Evolutionary conservation across 2,888 invertebrate species (phyloP), one percentile per base, ranked within the genome.

Genomic region (Margaritifera margaritifera): DNA sequence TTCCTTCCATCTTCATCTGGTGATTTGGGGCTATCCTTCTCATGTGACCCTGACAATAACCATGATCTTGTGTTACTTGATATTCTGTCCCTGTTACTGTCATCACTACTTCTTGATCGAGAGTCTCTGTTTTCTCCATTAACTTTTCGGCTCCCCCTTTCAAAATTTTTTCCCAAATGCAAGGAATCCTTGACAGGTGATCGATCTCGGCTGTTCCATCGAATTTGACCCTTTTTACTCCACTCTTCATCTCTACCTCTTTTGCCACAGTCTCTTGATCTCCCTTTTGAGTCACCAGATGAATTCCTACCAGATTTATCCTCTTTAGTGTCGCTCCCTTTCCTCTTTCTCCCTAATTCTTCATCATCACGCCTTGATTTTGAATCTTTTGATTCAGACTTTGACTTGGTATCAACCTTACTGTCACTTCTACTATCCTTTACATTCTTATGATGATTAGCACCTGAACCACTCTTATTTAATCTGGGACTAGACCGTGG

Each of bases 11-110:
- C 53, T 66, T 62, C 31, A 67, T 77, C 51, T 60, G 60, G 42
- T 52, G 55, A 15, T 62, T 59, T 53, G 58, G 68, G 3, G 66
- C 71, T 67, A 24, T 73, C 69, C 18, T 64, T 69, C 55, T 66
- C 54, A 24, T 55, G 64, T 53, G 64, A 62, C 4, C 68, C 42
- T 50, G 68, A 68, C n/a, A 62, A 62, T 18, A 65, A 54, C 55
- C 65, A 52, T 31, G 55, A 51, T 57, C 51, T 62, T 59, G 60
- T 62, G 25, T 66, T 62, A 42, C 58, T 55, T 8, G 64, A 59
- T 52, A 57, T 59, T 6, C 63, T 64, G 31, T 62, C 60, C 27
- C 63, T 64, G 22, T 58, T 53, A 53, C 57, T 55, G 6, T 53
- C 50, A 15, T 69, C 68, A 53, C 69, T 68, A 18, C 59, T 20